Evolutionary conservation across 2,113 vertebrate species (phyloP).

Genomic region (human): GRCh38 chr1:88563001-88563500

Average conservation of each 20-base stretch:
- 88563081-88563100: slow-evolving; percentile 55
- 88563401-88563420: slow-evolving; percentile 32
- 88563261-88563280: slow-evolving; percentile 57
- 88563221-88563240: slow-evolving; percentile 50
- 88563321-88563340: slow-evolving; percentile 43
- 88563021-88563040: slow-evolving; percentile 8
- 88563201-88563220: slow-evolving; percentile 40
- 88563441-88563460: slow-evolving; percentile 49
- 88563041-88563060: slow-evolving; percentile 52
- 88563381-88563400: slow-evolving; percentile 46
- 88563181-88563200: slow-evolving; percentile 46
- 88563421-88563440: slow-evolving; percentile 36
- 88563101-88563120: slow-evolving; percentile 42
- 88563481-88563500: slow-evolving; percentile 66
- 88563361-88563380: slow-evolving; percentile 21
- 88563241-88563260: slow-evolving; percentile 23
- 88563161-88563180: background rate
- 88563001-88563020: slow-evolving; percentile 36
- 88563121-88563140: slow-evolving; percentile 42
- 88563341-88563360: slow-evolving; percentile 53
- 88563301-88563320: slow-evolving; percentile 71
- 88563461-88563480: slow-evolving; percentile 63
- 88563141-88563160: background rate
- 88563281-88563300: slow-evolving; percentile 50
- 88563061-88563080: slow-evolving; percentile 40